Base-by-base conservation (phyloP, 2,797 vertebrate genomes). In the Setipinna tenuifilis region DNA sequence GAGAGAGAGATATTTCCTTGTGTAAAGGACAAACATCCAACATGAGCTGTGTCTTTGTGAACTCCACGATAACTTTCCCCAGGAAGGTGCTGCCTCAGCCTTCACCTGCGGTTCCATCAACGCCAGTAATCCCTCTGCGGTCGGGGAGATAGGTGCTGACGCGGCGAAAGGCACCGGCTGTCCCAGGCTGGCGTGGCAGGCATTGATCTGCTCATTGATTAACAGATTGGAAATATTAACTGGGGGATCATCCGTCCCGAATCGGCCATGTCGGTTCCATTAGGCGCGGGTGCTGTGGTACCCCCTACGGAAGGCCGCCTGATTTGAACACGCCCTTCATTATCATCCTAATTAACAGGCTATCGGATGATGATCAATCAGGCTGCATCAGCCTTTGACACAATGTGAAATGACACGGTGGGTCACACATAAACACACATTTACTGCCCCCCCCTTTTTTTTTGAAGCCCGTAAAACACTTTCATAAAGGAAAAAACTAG, bases 181-280 rank as follows among this genome's bases (percentile, higher is more conserved):
- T 87, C 83, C 21, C 88, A 6, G 61, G 84, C 83, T 81, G 71
- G 78, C 19, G 78, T 59, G 86, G 86, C 90, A 9, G 87, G 89
- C 90, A 95, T 95, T 88, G 93, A 95, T 92, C 85, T 2, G 87
- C 57, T 86, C 92, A 96, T 96, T 95, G 95, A 96, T 95, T 94
- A 95, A 95, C 93, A 94, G 94, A 95, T 95, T 94, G 95, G 93
- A 94, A 95, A 95, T 96, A 96, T 96, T 95, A 96, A 96, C 94
- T 96, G 92, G 93, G 94, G 95, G 93, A 95, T 95, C 93, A 95
- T 95, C 92, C 93, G 92, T 94, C 93, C 93, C 91, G 92, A 90
- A 86, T 91, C 91, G 88, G 86, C 91, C 90, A 87, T 94, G 93
- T 94, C 93, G 93, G 93, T 94, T 93, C 92, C 92, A 94, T 94